A percentile compares a stretch with the other conserved stretches of the same genome.
Evolutionary conservation across 2,113 vertebrate genomes (phyloP).

Genomic region (Grammomys surdaster): DNA sequence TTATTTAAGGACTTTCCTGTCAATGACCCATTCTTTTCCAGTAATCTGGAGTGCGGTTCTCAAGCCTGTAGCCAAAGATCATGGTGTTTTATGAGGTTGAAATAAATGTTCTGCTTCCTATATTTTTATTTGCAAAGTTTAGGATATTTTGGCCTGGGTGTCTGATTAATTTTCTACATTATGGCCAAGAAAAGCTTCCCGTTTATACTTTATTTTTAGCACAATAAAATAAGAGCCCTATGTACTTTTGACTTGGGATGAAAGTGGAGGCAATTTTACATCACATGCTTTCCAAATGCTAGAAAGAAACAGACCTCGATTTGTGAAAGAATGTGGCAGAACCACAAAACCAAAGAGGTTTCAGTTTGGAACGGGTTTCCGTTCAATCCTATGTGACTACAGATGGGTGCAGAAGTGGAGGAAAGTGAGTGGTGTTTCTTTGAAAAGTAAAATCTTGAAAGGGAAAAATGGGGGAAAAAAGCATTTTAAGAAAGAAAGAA

Average conservation of each 20-base stretch:
- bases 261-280: conserved; percentile 6
- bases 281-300: not conserved
- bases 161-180: conserved; percentile 27
- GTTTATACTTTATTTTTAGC: conserved; percentile 11
- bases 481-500: not conserved
- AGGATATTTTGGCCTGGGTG: not conserved
- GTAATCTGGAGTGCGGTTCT: conserved; percentile 50
- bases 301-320: not conserved
- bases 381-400: not conserved
- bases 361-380: not conserved
- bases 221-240: not conserved
- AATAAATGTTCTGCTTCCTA: not conserved
- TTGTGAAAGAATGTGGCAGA: not conserved
- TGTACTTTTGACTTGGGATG: not conserved
- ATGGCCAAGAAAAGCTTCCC: not conserved
- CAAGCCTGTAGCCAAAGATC: not conserved
- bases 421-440: not conserved
- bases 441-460: not conserved
- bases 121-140: conserved; percentile 56
- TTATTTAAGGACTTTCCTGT: conserved; percentile 51
- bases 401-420: not conserved
- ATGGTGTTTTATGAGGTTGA: conserved; percentile 25
- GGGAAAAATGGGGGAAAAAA: not conserved
- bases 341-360: not conserved
- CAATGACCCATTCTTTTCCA: conserved; percentile 45